These are phyloP conservation scores for Trachymyrmex septentrionalis DNA, from an alignment of 1,140 invertebrate species.

Conservation along the genomic window DNA sequence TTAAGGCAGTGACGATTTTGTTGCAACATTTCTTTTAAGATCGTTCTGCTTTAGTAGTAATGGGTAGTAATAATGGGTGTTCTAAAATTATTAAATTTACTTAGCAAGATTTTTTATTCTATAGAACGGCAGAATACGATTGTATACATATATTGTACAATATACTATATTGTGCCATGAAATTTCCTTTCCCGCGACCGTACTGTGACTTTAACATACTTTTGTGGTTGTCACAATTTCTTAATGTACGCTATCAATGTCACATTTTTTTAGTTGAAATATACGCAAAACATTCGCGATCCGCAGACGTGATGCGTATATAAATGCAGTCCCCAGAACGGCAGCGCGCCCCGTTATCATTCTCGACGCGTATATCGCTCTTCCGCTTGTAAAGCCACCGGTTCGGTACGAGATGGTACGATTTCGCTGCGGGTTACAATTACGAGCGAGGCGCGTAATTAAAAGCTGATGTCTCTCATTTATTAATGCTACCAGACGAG, in stretches of 20 bases:
- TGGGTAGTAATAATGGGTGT: no score
- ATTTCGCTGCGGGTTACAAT: slow-evolving; percentile 90
- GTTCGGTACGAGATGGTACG: slow-evolving; percentile 67
- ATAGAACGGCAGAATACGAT: not conserved
- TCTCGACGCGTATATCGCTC: slow-evolving; percentile 54
- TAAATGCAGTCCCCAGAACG: slow-evolving; percentile 11
- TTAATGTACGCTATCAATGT: slow-evolving; percentile 22
- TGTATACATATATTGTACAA: not conserved
- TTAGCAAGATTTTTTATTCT: no score
- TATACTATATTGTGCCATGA: not conserved
- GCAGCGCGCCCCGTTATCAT: slow-evolving; percentile 89
- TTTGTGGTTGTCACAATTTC: slow-evolving; percentile 29
- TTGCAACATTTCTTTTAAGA: no score
- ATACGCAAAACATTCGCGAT: not conserved
- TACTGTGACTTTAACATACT: not conserved
- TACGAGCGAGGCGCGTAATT: slow-evolving; percentile 94
- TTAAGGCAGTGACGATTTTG: no score
- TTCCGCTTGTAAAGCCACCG: slow-evolving; percentile 54
- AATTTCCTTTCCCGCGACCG: not conserved
- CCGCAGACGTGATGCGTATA: not conserved
- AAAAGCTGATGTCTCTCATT: slow-evolving; percentile 73
- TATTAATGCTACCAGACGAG: slow-evolving; percentile 73
- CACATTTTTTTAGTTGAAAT: slow-evolving; percentile 17
- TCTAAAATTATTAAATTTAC: no score
- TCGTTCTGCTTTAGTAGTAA: no score